Base-by-base conservation (phyloP, 2,113 vertebrate genomes). In the Xiphophorus couchianus region DNA sequence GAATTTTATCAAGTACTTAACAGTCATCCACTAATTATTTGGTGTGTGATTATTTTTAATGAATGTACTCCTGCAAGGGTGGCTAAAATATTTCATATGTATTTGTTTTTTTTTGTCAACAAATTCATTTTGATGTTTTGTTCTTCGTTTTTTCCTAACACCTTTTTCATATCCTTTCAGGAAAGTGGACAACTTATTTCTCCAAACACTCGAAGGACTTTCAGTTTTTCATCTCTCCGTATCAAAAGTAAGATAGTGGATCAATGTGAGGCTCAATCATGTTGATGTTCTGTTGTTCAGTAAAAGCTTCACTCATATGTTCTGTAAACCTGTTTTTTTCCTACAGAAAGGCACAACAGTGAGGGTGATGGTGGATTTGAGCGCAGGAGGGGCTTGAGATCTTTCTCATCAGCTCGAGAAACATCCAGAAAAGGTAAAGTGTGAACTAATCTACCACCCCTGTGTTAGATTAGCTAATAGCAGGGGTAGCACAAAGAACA, bases 191-290 rank as follows among this genome's bases (percentile, higher is more conserved):
- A 69, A 22, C 37, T 14, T 1, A 31, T 76, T 66, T 76, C 84
- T 81, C 74, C 25, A 22, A 82, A 76, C 48, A 6, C 74, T 9
- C 86, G 79, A 61, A 87, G 86, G 66, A 86, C 77, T 66, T 92
- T 91, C 79, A 73, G 51, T 69, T 93, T 93, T 69, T 91, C 92
- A 37, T 94, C 94, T 25, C 65, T 93, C 3, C 90, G 92, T 5
- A 42, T 85, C 17, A 93, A 88, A 91, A 88, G 94, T 95, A 88
- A 88, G 89, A 61, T 3, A 4, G 31, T 31, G 0, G 3, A 31
- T 51, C 33, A 69, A 0, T 15, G 13, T 9, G 27, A n/a, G 12
- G 66, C 12, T 39, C 9, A 14, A 0, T 33, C 63, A 64, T 30
- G 10, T 35, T 1, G 7, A 14, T 51, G 28, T 61, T 14, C 15